Evolutionary conservation across 2,888 invertebrate genomes (phyloP), one percentile per base, ranked within the genome.

Genomic region (Meiosimyza platycephala): DNA sequence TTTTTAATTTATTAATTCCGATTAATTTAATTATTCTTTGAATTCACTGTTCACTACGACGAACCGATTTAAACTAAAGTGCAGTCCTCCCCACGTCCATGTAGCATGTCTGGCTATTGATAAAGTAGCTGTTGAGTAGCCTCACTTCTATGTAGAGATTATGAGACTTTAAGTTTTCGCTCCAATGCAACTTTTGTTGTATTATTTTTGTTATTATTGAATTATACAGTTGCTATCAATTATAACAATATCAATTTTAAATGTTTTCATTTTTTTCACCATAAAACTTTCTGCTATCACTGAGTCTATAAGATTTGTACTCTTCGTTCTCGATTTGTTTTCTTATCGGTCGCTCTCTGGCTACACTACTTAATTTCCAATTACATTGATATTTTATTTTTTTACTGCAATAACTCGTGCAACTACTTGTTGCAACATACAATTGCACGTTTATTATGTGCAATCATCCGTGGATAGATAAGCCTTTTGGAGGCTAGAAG

Each of bases 141-240:
- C 22, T 50, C 70, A 51, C n/a, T 13, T 33, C 54, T 47, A 16
- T 60, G 65, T n/a, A 73, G 40, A 9, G 40, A 69, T 68, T 69
- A 57, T 52, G 63, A 54, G 54, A 28, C 70, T 54, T 51, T 71
- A 47, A 59, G 33, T 54, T 70, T 68, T 28, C 28, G 28, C 28
- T 28, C 4, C 28, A 51, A 40, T 63, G 51, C 40, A 28, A 40
- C 48, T 50, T 55, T 59, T 70, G 52, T 54, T 52, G 16, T 66
- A 33, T 70, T 51, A 6, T 18, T 33, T 51, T 52, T 16, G 22
- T 62, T 63, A 52, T 67, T 72, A 65, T 69, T 73, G 51, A 74
- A 68, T 66, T 28, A 68, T 55, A 48, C 55, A 54, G 65, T 76
- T 40, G 40, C 40, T 76, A 76, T 76, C 75, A 74, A 72, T 64